Evolutionary conservation across 2,113 vertebrate species (phyloP), one percentile per base, ranked within the genome.

Genomic region (Psophia crepitans): DNA sequence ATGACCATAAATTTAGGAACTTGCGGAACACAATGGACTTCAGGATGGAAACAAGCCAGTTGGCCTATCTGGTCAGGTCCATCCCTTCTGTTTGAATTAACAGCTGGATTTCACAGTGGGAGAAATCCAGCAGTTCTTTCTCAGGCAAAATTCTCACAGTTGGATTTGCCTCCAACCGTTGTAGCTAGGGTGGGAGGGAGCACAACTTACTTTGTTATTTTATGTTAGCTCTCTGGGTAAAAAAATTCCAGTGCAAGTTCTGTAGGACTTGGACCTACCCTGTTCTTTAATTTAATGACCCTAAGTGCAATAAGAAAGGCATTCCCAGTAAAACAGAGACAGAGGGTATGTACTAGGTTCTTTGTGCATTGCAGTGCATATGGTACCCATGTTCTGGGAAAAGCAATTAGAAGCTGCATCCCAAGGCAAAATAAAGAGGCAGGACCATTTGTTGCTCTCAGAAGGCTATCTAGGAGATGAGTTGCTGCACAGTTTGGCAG

Each of bases 21-120:
- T 95, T 78, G 94, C 6, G 53, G 91, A 97, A 95, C 96, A 95
- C 95, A 96, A 96, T 95, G 88, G 96, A 96, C 96, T 96, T 91
- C 44, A 87, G 84, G 75, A 93, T 96, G 96, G 96, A 96, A 96
- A 43, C 2, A 60, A 76, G 96, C 96, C 96, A 97, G 94, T 28
- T 97, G 96, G 96, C 96, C 94, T 95, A 96, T 97, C 96, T 93
- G 83, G 95, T 90, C 93, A 95, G 96, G 93, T 97, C 95, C 97
- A 96, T 96, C 94, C 92, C 93, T 95, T 97, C 92, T 95, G 93
- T 97, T 97, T 95, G 94, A 97, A 96, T 96, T 97, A 96, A 93
- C 95, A 95, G 91, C 95, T 97, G 96, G 95, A 87, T 94, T 93
- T 93, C 95, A 96, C 97, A 97, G 94, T 93, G 96, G 97, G 97